These are phyloP conservation scores for Selenia dentaria DNA, from an alignment of 2,888 invertebrate genomes.

Conservation along the genomic window DNA sequence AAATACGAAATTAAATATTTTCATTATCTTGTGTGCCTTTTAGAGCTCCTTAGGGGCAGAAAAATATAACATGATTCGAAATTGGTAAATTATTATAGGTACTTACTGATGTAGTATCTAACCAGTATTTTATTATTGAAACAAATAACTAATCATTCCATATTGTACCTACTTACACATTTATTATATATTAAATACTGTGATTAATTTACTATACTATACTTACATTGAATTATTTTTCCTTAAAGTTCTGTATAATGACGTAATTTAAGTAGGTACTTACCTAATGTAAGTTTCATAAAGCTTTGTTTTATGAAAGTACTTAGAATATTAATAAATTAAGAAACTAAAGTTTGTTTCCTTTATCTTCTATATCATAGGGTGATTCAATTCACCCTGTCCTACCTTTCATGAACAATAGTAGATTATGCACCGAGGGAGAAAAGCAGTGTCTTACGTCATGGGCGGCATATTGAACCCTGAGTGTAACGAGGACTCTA, in stretches of 20 bases:
- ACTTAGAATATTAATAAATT: constrained; percentile 54
- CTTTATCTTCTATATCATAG: no score
- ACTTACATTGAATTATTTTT: constrained; percentile 59
- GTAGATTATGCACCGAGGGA: no score
- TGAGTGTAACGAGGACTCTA: no score
- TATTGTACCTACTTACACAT: constrained; percentile 34
- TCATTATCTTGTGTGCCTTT: constrained; percentile 50
- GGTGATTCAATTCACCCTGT: no score
- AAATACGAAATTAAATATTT: constrained; percentile 28
- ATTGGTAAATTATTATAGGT: background rate
- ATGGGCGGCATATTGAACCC: no score
- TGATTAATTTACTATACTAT: constrained; percentile 62
- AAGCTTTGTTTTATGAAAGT: constrained; percentile 69
- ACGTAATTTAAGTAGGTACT: constrained; percentile 51
- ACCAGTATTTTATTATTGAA: constrained; percentile 38
- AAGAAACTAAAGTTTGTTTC: background rate
- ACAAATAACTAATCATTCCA: constrained; percentile 68
- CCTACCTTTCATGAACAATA: no score
- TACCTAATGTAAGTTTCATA: constrained; percentile 66
- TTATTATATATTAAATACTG: constrained; percentile 57
- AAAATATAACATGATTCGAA: constrained; percentile 11
- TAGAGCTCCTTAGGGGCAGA: constrained; percentile 25
- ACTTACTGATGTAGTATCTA: background rate
- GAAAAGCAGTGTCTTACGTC: no score
- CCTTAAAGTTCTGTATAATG: constrained; percentile 42